These are phyloP conservation scores for Schizaphis graminum DNA, from an alignment of 2,888 invertebrate genomes.

Conservation along the genomic window DNA sequence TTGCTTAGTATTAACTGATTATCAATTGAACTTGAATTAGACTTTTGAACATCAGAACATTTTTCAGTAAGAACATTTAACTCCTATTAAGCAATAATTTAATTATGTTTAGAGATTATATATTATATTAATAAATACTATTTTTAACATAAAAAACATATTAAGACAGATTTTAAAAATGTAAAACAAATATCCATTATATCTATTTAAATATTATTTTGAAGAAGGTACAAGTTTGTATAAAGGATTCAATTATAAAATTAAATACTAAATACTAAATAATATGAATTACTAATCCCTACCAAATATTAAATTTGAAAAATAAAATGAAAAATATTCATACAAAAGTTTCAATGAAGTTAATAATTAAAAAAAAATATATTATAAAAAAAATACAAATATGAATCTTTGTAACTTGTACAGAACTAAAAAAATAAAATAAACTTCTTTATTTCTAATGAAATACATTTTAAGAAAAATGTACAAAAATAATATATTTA, in stretches of 20 bases:
- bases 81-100: conserved; percentile 24
- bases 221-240: background rate
- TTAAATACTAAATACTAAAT: background rate
- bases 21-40: conserved; percentile 60
- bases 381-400: background rate
- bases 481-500: background rate
- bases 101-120: background rate
- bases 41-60: conserved; percentile 30
- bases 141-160: background rate
- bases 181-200: background rate
- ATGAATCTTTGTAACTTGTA: background rate
- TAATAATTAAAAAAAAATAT: background rate
- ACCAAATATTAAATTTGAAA: background rate
- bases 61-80: conserved; percentile 60
- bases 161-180: background rate
- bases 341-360: background rate
- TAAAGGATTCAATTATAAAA: background rate
- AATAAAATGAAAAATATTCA: background rate
- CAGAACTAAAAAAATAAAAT: background rate
- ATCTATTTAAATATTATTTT: background rate
- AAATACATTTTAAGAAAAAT: background rate
- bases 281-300: background rate
- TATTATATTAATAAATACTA: background rate
- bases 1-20: conserved; percentile 71
- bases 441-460: background rate